A percentile compares a stretch with the other conserved stretches of the same genome.
These are phyloP conservation scores for Zophobas atratus DNA, from an alignment of 1,140 invertebrate genomes.

Conservation along the genomic window DNA sequence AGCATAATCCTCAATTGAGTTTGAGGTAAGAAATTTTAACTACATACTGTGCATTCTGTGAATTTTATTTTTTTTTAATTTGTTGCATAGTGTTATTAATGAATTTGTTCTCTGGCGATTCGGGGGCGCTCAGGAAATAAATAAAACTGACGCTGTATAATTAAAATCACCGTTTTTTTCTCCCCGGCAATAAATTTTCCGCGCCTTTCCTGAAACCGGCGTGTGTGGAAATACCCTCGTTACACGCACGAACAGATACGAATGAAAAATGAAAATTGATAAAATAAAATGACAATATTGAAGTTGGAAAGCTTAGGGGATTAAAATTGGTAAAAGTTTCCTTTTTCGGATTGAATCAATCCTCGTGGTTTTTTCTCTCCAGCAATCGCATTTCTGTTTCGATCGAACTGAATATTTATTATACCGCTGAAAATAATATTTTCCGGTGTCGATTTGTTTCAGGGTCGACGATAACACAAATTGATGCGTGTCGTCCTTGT, in stretches of 20 bases:
- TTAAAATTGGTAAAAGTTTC: too few species aligned
- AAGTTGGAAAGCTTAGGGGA: not conserved
- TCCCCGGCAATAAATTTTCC: conserved; percentile 10
- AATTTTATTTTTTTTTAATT: too few species aligned
- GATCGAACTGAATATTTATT: conserved; percentile 13
- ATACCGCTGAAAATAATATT: conserved; percentile 7
- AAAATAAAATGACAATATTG: conserved; percentile 12
- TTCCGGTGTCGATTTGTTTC: conserved; percentile 17
- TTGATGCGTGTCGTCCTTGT: conserved; percentile 31
- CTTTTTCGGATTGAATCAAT: not conserved
- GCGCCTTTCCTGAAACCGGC: conserved; percentile 8
- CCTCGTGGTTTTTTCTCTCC: not conserved
- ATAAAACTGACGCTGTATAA: not conserved
- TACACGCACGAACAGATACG: conserved; percentile 4
- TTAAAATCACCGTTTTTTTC: conserved; percentile 1
- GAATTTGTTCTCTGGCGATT: too few species aligned
- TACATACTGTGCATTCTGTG: too few species aligned
- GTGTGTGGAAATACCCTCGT: conserved; percentile 1
- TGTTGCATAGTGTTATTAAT: too few species aligned
- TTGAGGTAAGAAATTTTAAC: too few species aligned
- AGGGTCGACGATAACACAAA: conserved; percentile 32
- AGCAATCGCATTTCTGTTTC: conserved; percentile 8
- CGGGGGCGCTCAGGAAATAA: not conserved
- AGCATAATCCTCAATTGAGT: too few species aligned
- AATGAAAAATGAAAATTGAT: conserved; percentile 17